Evolutionary conservation across 2,113 vertebrate species (phyloP).

Genomic region (Uropsilus gracilis): DNA sequence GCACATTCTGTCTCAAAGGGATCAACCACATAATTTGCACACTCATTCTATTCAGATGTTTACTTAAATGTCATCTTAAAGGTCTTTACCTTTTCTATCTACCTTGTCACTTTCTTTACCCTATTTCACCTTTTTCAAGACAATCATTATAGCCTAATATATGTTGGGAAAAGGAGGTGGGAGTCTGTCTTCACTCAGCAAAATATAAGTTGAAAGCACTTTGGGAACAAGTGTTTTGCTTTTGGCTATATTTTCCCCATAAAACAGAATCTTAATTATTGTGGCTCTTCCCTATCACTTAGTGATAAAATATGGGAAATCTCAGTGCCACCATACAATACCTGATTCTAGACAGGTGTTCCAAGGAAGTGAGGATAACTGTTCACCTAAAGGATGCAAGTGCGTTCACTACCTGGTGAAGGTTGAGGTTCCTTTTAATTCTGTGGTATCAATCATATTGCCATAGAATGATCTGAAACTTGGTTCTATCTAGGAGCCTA

Average conservation of each 20-base stretch:
- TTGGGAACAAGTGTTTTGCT: background rate
- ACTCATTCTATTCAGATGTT: background rate
- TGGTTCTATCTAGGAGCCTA: background rate
- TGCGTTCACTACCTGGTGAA: background rate
- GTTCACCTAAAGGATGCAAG: no score
- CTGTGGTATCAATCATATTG: background rate
- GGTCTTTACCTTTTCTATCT: background rate
- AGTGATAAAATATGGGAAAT: background rate
- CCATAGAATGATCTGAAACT: background rate
- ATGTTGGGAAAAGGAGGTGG: background rate
- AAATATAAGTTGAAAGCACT: background rate
- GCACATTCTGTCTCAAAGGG: background rate
- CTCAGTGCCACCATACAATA: background rate
- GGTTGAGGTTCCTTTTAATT: background rate
- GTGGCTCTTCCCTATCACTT: background rate
- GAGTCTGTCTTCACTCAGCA: background rate
- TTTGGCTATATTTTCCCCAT: background rate
- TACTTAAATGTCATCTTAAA: background rate
- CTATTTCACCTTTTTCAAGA: background rate
- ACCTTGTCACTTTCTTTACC: background rate
- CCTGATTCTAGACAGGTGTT: background rate
- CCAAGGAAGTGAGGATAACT: background rate
- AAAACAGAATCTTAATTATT: background rate
- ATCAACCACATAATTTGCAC: background rate
- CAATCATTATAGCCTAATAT: background rate